Conservation (phyloP, 92 coral and sea anemone genomes). For the Siderastrea siderea region DNA sequence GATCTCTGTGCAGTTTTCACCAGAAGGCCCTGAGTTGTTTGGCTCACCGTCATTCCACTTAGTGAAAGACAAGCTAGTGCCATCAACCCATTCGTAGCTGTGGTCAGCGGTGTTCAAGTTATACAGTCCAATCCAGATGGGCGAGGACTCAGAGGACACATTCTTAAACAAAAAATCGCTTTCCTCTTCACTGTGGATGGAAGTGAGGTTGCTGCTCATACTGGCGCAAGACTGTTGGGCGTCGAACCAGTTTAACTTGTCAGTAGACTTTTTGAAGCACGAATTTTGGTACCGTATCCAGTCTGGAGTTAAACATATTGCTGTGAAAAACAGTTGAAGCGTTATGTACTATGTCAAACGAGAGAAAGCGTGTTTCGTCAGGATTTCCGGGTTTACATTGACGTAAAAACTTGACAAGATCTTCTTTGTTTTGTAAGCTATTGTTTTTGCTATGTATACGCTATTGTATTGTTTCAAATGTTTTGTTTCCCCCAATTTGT, state of each 20-base stretch:
- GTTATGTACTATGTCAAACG: too few relatives aligned
- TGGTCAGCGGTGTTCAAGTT: not conserved
- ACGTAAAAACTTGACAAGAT: too few relatives aligned
- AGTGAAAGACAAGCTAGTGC: not conserved
- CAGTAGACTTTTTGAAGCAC: slow-evolving; percentile 8
- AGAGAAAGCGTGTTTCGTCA: too few relatives aligned
- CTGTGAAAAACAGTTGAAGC: not conserved
- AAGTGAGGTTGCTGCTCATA: not conserved
- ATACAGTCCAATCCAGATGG: slow-evolving; percentile 20
- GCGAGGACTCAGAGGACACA: not conserved
- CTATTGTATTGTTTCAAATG: too few relatives aligned
- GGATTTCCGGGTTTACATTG: too few relatives aligned
- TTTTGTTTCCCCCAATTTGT: too few relatives aligned
- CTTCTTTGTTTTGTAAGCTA: too few relatives aligned
- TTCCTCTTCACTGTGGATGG: not conserved
- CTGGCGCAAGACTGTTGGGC: slow-evolving; percentile 1
- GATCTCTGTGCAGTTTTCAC: not conserved
- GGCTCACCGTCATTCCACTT: not conserved
- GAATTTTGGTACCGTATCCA: not conserved
- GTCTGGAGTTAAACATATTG: not conserved
- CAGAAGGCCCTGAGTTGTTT: not conserved
- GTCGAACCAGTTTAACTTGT: slow-evolving; percentile 3
- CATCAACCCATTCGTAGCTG: slow-evolving; percentile 25
- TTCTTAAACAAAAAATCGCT: not conserved
- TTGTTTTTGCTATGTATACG: too few relatives aligned